Evolutionary conservation across 2,888 invertebrate species (phyloP), one percentile per base, ranked within the genome.

Genomic region (Busseola fusca): DNA sequence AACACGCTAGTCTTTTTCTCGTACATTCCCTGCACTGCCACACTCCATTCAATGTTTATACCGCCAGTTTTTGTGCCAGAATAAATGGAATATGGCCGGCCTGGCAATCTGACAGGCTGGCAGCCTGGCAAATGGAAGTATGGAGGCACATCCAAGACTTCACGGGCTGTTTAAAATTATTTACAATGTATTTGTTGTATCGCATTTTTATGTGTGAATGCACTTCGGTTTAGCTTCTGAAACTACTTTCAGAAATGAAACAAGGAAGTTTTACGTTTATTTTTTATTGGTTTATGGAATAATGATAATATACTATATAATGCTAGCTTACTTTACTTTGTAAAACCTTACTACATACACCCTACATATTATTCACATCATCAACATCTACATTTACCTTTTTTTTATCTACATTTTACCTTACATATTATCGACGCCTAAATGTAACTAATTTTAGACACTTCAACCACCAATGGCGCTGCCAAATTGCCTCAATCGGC

Each of bases 1-100:
- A 87, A 86, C 85, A 84, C 80, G 81, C 86, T 86, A 82, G 82
- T 90, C 88, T 89, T 90, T 91, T 90, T 87, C 87, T 84, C 83
- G 78, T 87, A 81, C 80, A 84, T 76, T 86, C 83, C 86, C 80
- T 83, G 86, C 83, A 83, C 87, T 90, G 90, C 88, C 91, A 90
- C 90, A 86, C 88, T 85, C 81, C 83, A 83, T 85, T 84, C 86
- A 81, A 65, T 84, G 81, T 86, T 81, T 83, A 78, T 81, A 72
- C 67, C 65, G 64, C 72, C 65, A 64, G 80, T 77, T 86, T 82
- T 81, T 83, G 86, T 87, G 88, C 89, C 88, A 87, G 86, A 86
- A 87, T 81, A 83, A 81, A 89, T 88, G 86, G 84, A 85, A 88
- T 88, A 87, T 88, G 86, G 86, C 74, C 64, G 63, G 78, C 48